Conservation (phyloP, 2,797 vertebrate genomes). For the Scolopax bukidnonensis region DNA sequence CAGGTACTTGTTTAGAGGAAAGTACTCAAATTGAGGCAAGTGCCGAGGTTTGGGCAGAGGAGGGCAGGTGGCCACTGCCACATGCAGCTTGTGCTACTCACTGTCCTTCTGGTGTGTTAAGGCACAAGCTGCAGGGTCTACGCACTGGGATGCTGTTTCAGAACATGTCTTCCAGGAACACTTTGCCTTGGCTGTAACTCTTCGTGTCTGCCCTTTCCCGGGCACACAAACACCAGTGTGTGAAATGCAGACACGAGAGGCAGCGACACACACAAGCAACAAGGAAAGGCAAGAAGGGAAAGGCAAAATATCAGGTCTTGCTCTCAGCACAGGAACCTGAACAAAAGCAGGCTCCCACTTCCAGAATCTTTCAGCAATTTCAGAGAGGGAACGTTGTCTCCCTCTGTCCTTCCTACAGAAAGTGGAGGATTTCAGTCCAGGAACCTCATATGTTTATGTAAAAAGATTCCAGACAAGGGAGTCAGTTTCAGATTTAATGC, state of each 20-base stretch:
- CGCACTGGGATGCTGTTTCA: not conserved
- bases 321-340: not conserved
- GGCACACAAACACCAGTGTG: not conserved
- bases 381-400: not conserved
- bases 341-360: not conserved
- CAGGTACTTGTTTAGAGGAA: constrained; percentile 79
- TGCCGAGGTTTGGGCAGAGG: accelerated
- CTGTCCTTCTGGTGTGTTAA: not conserved
- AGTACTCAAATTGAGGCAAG: not conserved
- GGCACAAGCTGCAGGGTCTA: not conserved
- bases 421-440: not conserved
- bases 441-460: accelerated
- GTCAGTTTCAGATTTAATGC: not conserved
- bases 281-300: not conserved
- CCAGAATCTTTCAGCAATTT: not conserved
- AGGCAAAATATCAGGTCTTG: not conserved
- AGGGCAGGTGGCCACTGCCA: not conserved
- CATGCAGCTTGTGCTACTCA: accelerated
- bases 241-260: not conserved
- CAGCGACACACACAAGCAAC: not conserved
- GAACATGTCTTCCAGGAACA: not conserved
- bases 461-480: not conserved
- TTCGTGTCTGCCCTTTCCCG: not conserved
- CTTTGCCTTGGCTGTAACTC: not conserved
- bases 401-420: not conserved